Base-by-base conservation (phyloP, 2,113 vertebrate genomes). In the Columba janthina region DNA sequence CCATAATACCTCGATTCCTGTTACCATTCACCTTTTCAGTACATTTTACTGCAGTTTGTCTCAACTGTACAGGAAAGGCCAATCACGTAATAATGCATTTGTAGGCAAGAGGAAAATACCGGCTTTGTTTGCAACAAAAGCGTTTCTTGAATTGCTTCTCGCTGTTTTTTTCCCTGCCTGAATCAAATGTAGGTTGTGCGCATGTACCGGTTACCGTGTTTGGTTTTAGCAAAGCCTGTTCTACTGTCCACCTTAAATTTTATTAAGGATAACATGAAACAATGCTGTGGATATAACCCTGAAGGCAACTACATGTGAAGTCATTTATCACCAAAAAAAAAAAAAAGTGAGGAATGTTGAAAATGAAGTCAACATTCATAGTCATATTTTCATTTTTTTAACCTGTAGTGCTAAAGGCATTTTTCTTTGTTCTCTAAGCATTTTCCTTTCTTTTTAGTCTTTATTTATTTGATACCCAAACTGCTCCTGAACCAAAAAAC, bases 291-390 rank as follows among this genome's bases (percentile, higher is more conserved):
- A 85, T 96, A 36, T 46, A 88, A 92, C 87, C 96, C 95, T 10
- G 24, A 81, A 90, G 94, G 91, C 96, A 97, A 92, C 89, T 95
- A 18, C 84, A 94, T 88, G 46, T 53, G 51, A 96, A 95, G 95
- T 90, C 87, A 73, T 97, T 96, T 93, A 95, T 97, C 97, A 97
- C 87, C 46, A 44, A 86, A 61, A 96, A 95, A 46, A 95, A n/a
- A 46, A 46, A 93, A 94, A 97, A 96, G 92, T 16, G 9, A 97
- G 88, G 97, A 97, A 97, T 96, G 96, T 72, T 79, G 89, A 91
- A 95, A 96, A 79, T 85, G 93, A 92, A 93, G 92, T 96, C 86
- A 93, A 78, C 0, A 0, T 93, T 88, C 79, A 9, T 65, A 85
- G 93, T 64, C 56, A 54, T 95, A 90, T 92, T 95, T 77, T 90